A percentile compares a stretch with the other conserved stretches of the same genome.
Evolutionary conservation across 2,113 vertebrate genomes (phyloP).

Genomic region (Mormyrus lacerda): DNA sequence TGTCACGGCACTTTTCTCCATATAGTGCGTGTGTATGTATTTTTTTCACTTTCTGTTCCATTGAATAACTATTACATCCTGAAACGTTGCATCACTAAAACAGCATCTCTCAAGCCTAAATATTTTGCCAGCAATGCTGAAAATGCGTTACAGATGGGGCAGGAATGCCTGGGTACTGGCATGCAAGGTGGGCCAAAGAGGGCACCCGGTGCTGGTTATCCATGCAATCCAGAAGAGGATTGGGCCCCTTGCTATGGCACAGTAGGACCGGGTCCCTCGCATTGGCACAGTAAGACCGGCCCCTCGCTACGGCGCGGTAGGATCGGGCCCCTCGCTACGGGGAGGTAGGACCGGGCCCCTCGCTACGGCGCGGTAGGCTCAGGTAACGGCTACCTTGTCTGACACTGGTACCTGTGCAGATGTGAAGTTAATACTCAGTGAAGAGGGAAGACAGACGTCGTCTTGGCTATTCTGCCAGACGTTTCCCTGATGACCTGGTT

Average conservation of each 20-base stretch:
- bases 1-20: no score
- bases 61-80: neutral
- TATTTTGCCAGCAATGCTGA: neutral
- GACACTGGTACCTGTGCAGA: neutral
- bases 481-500: neutral
- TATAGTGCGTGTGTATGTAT: neutral
- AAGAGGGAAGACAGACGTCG: neutral
- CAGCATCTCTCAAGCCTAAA: neutral
- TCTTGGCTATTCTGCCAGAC: neutral
- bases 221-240: neutral
- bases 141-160: neutral
- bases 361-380: no score
- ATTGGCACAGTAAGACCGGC: no score
- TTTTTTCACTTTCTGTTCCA: neutral
- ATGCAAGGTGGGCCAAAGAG: neutral
- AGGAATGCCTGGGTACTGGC: neutral
- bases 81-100: neutral
- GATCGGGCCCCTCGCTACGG: no score
- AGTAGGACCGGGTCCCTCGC: neutral
- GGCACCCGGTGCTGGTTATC: neutral
- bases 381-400: neutral
- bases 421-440: neutral
- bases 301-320: no score
- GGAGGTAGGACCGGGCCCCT: no score
- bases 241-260: neutral